phyloP scores from a whole-genome alignment of 2,888 invertebrate species.

The Sphaerophoria rueppellii region DNA sequence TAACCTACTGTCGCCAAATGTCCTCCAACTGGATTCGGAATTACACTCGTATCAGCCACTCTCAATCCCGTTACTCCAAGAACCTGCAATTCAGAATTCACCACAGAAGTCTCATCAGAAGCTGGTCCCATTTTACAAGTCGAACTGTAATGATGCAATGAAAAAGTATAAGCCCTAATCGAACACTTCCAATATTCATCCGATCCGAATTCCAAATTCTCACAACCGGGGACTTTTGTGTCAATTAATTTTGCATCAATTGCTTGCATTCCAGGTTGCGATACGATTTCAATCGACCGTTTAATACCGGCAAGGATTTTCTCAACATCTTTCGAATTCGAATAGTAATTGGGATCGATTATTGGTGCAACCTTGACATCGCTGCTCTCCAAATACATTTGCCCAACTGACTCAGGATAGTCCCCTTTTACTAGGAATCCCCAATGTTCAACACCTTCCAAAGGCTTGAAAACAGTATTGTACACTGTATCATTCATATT shows the following conservation, averaged over 20 bases:
- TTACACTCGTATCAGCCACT: constrained; percentile 86
- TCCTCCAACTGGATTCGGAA: constrained; percentile 85
- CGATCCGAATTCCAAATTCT: constrained; percentile 82
- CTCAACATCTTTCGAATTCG: constrained; percentile 85
- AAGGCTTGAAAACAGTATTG: constrained; percentile 78
- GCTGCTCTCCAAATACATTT: constrained; percentile 85
- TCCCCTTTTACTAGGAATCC: constrained; percentile 86
- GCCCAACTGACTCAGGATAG: constrained; percentile 88
- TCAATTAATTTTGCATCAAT: constrained; percentile 84
- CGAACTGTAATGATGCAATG: constrained; percentile 85
- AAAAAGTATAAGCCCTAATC: constrained; percentile 84
- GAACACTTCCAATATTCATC: constrained; percentile 88
- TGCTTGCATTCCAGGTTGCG: constrained; percentile 84
- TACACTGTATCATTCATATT: constrained; percentile 84
- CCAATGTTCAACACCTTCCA: constrained; percentile 82
- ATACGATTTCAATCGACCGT: constrained; percentile 83
- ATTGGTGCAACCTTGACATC: constrained; percentile 88
- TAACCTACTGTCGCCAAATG: constrained; percentile 87
- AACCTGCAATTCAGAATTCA: constrained; percentile 85
- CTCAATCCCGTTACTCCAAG: constrained; percentile 84
- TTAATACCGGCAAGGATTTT: constrained; percentile 86
- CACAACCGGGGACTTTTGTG: constrained; percentile 83
- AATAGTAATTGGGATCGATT: constrained; percentile 92
- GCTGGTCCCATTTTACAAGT: constrained; percentile 88
- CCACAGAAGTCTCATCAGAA: constrained; percentile 85